Percentiles rank a stretch among this genome's conserved stretches.
These are phyloP conservation scores for Octodonta nipae DNA, from an alignment of 2,888 invertebrate species.

Conservation along the genomic window DNA sequence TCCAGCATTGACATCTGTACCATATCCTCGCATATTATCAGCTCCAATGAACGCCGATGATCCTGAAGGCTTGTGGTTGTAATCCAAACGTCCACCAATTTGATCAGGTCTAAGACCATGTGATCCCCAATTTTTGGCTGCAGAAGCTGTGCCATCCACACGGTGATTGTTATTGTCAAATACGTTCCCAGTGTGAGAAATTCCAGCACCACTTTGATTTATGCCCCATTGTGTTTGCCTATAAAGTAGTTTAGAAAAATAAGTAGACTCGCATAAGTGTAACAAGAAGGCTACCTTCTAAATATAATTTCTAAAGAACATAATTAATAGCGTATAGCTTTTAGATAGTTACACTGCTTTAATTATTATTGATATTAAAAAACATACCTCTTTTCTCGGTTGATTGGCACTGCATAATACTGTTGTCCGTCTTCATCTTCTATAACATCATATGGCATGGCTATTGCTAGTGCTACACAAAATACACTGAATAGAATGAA, in stretches of 20 bases:
- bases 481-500: slow-evolving; percentile 7
- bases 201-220: slow-evolving; percentile 8
- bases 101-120: slow-evolving; percentile 19
- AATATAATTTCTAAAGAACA: too few relatives aligned
- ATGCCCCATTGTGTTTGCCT: slow-evolving; percentile 11
- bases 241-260: too few relatives aligned
- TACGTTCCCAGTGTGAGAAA: slow-evolving; percentile 18
- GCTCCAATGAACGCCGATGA: slow-evolving; percentile 17
- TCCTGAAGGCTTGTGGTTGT: slow-evolving; percentile 19
- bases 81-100: slow-evolving; percentile 20
- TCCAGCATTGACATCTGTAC: slow-evolving; percentile 20
- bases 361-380: too few relatives aligned
- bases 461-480: slow-evolving; percentile 7
- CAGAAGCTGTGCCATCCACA: slow-evolving; percentile 19
- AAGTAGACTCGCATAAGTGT: too few relatives aligned
- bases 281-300: too few relatives aligned
- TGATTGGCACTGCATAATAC: slow-evolving; percentile 10
- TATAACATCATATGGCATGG: slow-evolving; percentile 11
- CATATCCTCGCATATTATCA: slow-evolving; percentile 16
- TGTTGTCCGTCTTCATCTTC: slow-evolving; percentile 14
- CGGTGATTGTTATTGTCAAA: slow-evolving; percentile 16
- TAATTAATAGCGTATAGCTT: too few relatives aligned
- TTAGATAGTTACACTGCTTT: too few relatives aligned
- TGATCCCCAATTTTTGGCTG: slow-evolving; percentile 17
- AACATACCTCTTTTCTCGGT: slow-evolving; percentile 12